Percentiles rank a stretch among this genome's conserved stretches.
phyloP scores from a whole-genome alignment of 2,797 vertebrate species.

The Sylvia borin region DNA sequence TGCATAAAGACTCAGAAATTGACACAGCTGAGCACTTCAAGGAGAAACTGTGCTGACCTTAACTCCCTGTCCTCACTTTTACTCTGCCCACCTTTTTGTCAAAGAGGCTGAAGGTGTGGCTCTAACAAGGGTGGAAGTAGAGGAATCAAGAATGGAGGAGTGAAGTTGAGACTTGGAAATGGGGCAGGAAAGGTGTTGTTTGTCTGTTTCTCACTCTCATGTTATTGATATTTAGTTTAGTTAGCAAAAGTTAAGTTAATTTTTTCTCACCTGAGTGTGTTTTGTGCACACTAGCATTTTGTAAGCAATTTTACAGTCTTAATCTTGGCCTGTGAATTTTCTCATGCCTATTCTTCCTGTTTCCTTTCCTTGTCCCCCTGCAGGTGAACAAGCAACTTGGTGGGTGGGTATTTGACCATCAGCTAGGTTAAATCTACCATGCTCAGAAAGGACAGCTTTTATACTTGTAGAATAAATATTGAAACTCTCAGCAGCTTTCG shows the following conservation, averaged over 20 bases:
- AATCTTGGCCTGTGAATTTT: neutral
- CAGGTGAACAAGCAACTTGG: neutral
- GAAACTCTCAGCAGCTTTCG: neutral
- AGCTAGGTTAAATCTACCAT: neutral
- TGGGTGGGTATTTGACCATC: neutral
- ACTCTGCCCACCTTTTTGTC: neutral
- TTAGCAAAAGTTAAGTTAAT: neutral
- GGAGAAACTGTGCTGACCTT: neutral
- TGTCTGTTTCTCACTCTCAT: neutral
- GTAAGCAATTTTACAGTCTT: neutral
- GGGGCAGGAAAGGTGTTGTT: neutral
- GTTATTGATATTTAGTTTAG: neutral
- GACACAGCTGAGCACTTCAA: neutral
- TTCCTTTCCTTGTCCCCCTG: neutral
- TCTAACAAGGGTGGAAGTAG: neutral
- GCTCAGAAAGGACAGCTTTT: neutral
- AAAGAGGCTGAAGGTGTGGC: rapidly evolving
- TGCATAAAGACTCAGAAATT: neutral
- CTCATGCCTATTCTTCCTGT: neutral
- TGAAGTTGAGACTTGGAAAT: neutral
- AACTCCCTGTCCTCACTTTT: neutral
- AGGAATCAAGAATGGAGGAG: neutral
- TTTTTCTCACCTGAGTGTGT: neutral
- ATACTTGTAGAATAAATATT: neutral
- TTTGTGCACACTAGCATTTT: neutral